A percentile compares a stretch with the other conserved stretches of the same genome.
Evolutionary conservation across 2,888 invertebrate genomes (phyloP).

Genomic region (Pristionchus fissidentatus): DNA sequence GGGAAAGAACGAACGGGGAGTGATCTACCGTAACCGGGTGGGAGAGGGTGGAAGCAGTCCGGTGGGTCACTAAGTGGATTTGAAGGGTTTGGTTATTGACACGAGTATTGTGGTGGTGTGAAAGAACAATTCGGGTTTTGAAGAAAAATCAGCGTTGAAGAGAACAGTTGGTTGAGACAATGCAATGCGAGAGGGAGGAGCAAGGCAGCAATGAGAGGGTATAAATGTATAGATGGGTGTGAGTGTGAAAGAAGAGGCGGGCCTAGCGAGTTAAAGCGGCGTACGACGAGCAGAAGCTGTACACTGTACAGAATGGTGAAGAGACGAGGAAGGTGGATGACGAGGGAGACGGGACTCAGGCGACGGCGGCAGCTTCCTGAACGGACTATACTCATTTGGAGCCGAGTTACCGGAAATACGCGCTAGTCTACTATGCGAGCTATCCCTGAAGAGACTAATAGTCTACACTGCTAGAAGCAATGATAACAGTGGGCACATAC

Average conservation of each 20-base stretch:
- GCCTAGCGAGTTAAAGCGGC: slow-evolving; percentile 17
- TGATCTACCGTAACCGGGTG: neutral
- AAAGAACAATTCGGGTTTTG: neutral
- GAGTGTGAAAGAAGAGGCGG: slow-evolving; percentile 22
- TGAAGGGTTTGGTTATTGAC: slow-evolving; percentile 16
- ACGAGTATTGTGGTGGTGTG: slow-evolving; percentile 26
- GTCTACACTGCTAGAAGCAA: too few species aligned
- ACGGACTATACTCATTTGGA: neutral
- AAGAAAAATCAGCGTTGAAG: neutral
- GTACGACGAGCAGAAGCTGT: slow-evolving; percentile 13
- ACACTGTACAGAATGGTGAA: slow-evolving; percentile 15
- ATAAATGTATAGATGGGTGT: too few species aligned
- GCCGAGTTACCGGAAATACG: too few species aligned
- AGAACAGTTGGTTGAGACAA: slow-evolving; percentile 24
- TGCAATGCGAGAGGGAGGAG: neutral
- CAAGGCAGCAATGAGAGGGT: slow-evolving; percentile 24
- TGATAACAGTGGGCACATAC: too few species aligned
- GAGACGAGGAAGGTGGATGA: neutral
- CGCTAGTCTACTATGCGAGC: neutral
- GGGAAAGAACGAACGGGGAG: slow-evolving; percentile 9
- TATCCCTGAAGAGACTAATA: neutral
- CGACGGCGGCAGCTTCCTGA: neutral
- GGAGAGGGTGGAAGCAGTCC: neutral
- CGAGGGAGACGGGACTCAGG: neutral
- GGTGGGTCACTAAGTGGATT: neutral